Evolutionary conservation across 2,888 invertebrate genomes (phyloP).

Genomic region (Aricia artaxerxes): DNA sequence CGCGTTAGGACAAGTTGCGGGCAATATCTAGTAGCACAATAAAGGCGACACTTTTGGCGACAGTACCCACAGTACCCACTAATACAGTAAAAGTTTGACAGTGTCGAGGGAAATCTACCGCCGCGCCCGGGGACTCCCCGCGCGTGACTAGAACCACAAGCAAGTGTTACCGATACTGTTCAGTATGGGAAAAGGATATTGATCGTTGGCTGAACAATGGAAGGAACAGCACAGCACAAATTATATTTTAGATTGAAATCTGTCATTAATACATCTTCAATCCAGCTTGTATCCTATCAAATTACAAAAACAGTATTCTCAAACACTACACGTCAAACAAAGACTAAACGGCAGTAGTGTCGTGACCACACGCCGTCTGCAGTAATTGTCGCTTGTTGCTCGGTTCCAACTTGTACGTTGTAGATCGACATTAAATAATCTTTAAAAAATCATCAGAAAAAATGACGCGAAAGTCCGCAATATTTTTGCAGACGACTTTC

Average conservation of each 20-base stretch:
- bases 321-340: too few relatives aligned
- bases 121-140: background rate
- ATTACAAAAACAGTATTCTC: too few relatives aligned
- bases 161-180: background rate
- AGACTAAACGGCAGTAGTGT: too few relatives aligned
- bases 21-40: background rate
- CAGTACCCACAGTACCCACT: background rate
- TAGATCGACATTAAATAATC: too few relatives aligned
- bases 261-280: too few relatives aligned
- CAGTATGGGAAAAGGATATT: background rate
- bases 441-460: background rate
- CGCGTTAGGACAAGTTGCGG: too few relatives aligned
- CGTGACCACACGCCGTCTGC: too few relatives aligned
- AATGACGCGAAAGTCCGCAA: background rate
- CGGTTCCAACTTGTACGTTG: too few relatives aligned
- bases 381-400: too few relatives aligned
- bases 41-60: background rate
- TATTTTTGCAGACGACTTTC: background rate
- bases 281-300: too few relatives aligned
- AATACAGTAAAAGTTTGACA: background rate
- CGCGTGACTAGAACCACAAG: slow-evolving; percentile 1
- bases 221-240: background rate
- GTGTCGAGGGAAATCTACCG: slow-evolving; percentile 8
- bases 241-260: too few relatives aligned
- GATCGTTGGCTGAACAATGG: background rate